Evolutionary conservation across 2,113 vertebrate species (phyloP), one percentile per base, ranked within the genome.

Genomic region (Pelecanoides urinatrix): DNA sequence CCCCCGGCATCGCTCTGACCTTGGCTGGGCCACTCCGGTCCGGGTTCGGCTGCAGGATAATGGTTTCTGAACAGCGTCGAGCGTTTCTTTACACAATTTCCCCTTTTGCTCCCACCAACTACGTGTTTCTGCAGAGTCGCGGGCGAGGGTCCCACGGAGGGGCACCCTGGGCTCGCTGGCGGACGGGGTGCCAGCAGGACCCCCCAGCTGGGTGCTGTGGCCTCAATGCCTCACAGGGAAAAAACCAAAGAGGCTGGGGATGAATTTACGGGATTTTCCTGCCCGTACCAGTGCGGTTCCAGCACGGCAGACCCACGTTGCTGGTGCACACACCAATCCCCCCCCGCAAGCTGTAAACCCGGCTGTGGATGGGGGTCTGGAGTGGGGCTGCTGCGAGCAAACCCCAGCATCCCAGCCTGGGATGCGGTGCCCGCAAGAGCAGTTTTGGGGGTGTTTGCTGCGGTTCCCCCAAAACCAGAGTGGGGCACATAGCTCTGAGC

Each of bases 31-130:
- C 3, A 4, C 50, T 34, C 13, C 2, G 7, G 16, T 34, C 15
- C 4, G 7, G 38, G 7, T 40, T 10, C 0, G 20, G 34, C 12
- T 49, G 17, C 20, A 7, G 83, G 75, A 27, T 4, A 42, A 68
- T 0, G 12, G 56, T 58, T 49, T 45, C 53, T 12, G 34, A 75
- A 30, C 25, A 18, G 42, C 2, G 1, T 0, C 0, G 3, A 26
- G 50, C 10, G 2, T 55, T 80, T 65, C 20, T 80, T 49, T 1
- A 18, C 30, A 12, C 3, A 0, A 11, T 61, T 80, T 14, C 27
- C 36, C 26, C 73, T 21, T 66, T 58, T 47, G 22, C 14, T 7
- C 49, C 59, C 38, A 50, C 84, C 53, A 30, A 15, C 45, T 56
- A 29, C 0, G 3, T 8, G 23, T 72, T 79, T 45, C 26, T 9